Conservation (phyloP, 1,140 invertebrate genomes). For the Drosophila kikkawai region DNA sequence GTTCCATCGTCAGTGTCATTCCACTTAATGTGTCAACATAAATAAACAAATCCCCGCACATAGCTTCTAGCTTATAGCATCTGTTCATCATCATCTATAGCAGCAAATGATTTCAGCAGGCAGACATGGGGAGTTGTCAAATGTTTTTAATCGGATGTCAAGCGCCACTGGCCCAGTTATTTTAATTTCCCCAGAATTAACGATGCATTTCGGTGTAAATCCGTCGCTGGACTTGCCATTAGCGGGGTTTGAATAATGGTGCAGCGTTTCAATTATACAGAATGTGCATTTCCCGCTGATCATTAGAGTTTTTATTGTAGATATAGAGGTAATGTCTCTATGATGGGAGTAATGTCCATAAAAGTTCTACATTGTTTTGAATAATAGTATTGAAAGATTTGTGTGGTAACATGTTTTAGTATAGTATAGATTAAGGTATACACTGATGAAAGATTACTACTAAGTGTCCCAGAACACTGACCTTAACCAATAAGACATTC, state of each 20-base stretch:
- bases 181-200: slow-evolving; percentile 69
- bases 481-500: too few species aligned
- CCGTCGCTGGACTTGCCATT: slow-evolving; percentile 16
- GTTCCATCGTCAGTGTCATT: slow-evolving; percentile 36
- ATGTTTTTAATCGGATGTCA: slow-evolving; percentile 60
- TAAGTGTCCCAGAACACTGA: too few species aligned
- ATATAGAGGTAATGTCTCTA: slow-evolving; percentile 2
- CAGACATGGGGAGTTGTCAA: slow-evolving; percentile 2
- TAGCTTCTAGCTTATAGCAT: background rate
- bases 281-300: slow-evolving; percentile 23
- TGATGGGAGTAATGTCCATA: slow-evolving; percentile 1
- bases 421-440: background rate
- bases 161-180: slow-evolving; percentile 78
- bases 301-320: background rate
- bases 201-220: slow-evolving; percentile 63
- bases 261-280: background rate
- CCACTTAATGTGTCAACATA: slow-evolving; percentile 54
- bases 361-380: background rate
- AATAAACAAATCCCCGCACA: slow-evolving; percentile 60
- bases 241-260: slow-evolving; percentile 6
- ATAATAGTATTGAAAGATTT: background rate
- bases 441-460: too few species aligned
- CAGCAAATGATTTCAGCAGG: slow-evolving; percentile 29
- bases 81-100: slow-evolving; percentile 14
- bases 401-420: background rate